Evolutionary conservation across 2,113 vertebrate species (phyloP).

Genomic region (Chamaea fasciata): DNA sequence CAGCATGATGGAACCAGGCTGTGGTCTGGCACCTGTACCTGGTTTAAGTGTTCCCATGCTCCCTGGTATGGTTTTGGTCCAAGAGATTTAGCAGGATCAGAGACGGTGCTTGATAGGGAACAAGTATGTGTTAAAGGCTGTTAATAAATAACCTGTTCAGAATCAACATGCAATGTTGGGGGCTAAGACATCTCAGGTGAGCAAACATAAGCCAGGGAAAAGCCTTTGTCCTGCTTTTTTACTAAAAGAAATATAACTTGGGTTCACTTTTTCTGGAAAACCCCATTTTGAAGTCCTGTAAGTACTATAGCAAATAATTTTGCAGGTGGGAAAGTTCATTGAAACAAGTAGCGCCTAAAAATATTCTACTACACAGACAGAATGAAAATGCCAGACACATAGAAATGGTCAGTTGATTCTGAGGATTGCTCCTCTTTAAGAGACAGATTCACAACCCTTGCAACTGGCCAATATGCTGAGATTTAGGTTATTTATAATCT

Average conservation of each 20-base stretch:
- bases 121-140: not conserved
- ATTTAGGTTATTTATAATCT: not conserved
- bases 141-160: not conserved
- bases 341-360: not conserved
- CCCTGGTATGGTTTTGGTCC: not conserved
- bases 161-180: fast-evolving
- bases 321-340: not conserved
- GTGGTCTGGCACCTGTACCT: not conserved
- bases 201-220: not conserved
- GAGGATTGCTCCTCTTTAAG: not conserved
- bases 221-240: not conserved
- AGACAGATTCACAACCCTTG: not conserved
- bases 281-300: not conserved
- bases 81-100: not conserved
- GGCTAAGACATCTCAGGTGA: not conserved
- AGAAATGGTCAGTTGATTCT: not conserved
- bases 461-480: not conserved
- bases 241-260: not conserved
- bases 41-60: not conserved
- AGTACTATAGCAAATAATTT: not conserved
- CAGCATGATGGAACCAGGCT: not conserved
- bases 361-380: not conserved
- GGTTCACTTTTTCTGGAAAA: not conserved
- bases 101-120: not conserved
- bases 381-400: not conserved